Conservation (phyloP, 2,888 invertebrate genomes). For the Dioctria linearis region DNA sequence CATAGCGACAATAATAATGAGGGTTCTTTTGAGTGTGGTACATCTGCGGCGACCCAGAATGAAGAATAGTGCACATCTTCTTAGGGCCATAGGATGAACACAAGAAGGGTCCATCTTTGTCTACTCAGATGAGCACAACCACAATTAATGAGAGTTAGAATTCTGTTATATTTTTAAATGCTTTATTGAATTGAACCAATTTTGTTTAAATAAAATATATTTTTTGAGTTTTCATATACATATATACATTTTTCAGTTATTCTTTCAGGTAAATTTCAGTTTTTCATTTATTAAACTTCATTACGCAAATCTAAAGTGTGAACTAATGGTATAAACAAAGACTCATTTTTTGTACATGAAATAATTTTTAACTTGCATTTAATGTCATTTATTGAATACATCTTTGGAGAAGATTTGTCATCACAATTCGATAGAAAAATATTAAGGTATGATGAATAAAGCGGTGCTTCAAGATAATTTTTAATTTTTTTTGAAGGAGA, state of each 20-base stretch:
- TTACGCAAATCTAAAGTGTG: neutral
- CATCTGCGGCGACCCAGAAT: too few species aligned
- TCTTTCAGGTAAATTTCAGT: neutral
- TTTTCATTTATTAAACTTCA: neutral
- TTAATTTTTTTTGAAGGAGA: neutral
- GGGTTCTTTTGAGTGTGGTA: too few species aligned
- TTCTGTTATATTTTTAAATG: too few species aligned
- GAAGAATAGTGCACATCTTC: too few species aligned
- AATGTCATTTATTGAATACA: neutral
- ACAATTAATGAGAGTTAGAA: too few species aligned
- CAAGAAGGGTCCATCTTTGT: too few species aligned
- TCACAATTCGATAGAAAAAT: constrained; percentile 1
- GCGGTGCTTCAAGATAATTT: neutral
- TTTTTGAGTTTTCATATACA: neutral
- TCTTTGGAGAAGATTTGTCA: neutral
- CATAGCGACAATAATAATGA: neutral
- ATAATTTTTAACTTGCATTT: neutral
- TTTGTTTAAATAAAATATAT: neutral
- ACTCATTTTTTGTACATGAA: neutral
- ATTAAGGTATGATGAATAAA: neutral
- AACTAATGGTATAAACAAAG: neutral
- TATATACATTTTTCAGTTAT: neutral
- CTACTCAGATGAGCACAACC: too few species aligned
- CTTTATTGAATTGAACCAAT: neutral
- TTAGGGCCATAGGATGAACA: too few species aligned